Evolutionary conservation across 2,113 vertebrate species (phyloP).

Genomic region (Actenoides lindsayi): DNA sequence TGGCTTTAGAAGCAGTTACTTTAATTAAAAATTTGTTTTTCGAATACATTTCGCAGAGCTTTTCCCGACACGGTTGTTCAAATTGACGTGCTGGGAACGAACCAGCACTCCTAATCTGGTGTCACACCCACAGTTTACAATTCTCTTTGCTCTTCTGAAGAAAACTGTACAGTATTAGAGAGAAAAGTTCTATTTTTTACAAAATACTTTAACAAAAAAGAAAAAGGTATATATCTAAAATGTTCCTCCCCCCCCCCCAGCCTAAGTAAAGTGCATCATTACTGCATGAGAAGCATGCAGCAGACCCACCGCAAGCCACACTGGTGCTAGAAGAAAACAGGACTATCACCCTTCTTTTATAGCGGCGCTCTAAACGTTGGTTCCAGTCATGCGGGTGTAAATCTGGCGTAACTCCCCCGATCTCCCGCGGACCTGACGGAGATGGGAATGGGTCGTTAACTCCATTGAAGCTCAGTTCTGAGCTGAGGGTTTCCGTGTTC

Average conservation of each 20-base stretch:
- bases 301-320: slow-evolving; percentile 23
- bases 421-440: not conserved
- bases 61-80: not conserved
- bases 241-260: slow-evolving; percentile 17
- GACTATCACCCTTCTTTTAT: not conserved
- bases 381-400: not conserved
- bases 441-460: slow-evolving; percentile 41
- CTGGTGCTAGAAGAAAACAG: slow-evolving; percentile 40
- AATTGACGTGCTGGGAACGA: slow-evolving; percentile 11
- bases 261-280: slow-evolving; percentile 34
- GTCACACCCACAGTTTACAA: slow-evolving; percentile 37
- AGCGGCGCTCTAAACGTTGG: not conserved
- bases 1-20: slow-evolving; percentile 42
- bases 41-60: slow-evolving; percentile 37
- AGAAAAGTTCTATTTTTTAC: slow-evolving; percentile 66
- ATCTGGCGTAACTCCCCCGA: not conserved
- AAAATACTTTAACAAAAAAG: not conserved
- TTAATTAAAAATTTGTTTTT: slow-evolving; percentile 56
- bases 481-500: slow-evolving; percentile 65
- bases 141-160: slow-evolving; percentile 64
- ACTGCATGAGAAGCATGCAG: slow-evolving; percentile 29
- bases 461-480: slow-evolving; percentile 65
- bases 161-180: slow-evolving; percentile 68
- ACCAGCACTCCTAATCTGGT: slow-evolving; percentile 11
- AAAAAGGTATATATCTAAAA: slow-evolving; percentile 60